Evolutionary conservation across 1,140 invertebrate species (phyloP).

Genomic region (Mya arenaria): DNA sequence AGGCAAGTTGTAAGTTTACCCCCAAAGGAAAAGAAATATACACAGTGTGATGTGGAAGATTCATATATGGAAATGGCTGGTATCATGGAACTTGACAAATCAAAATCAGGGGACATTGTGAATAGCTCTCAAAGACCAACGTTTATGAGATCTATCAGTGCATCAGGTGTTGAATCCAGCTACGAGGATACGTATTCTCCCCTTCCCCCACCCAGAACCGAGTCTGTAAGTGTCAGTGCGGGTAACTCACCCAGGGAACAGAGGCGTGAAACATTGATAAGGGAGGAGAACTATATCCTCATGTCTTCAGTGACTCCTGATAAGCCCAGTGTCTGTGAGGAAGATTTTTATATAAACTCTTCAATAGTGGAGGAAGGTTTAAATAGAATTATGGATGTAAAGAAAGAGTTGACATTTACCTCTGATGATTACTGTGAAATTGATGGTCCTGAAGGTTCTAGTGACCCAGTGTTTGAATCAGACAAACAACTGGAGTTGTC

Average conservation of each 20-base stretch:
- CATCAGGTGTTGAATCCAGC: slow-evolving; percentile 25
- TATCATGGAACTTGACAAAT: slow-evolving; percentile 32
- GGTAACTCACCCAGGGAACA: slow-evolving; percentile 51
- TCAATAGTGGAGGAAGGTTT: too few species aligned
- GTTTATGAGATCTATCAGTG: slow-evolving; percentile 61
- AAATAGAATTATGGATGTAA: too few species aligned
- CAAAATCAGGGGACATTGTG: neutral
- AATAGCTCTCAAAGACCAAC: slow-evolving; percentile 30
- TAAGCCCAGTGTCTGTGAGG: slow-evolving; percentile 35
- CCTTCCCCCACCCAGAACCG: slow-evolving; percentile 17
- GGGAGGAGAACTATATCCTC: slow-evolving; percentile 67
- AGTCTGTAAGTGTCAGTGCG: slow-evolving; percentile 45
- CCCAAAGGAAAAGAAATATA: slow-evolving; percentile 10
- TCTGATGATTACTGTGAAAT: slow-evolving; percentile 2
- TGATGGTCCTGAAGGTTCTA: too few species aligned
- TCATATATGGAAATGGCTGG: slow-evolving; percentile 73
- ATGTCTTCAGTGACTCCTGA: slow-evolving; percentile 51
- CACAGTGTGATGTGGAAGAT: neutral
- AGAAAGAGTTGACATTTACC: slow-evolving; percentile 25
- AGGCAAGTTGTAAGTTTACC: slow-evolving; percentile 30
- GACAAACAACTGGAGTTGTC: neutral
- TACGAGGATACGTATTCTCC: neutral
- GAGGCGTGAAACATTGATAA: slow-evolving; percentile 46
- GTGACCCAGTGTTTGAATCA: too few species aligned
- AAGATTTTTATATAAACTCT: too few species aligned